Percentiles rank a stretch among this genome's conserved stretches.
These are phyloP conservation scores for Entomyzon cyanotis DNA, from an alignment of 2,113 vertebrate species.

Conservation along the genomic window DNA sequence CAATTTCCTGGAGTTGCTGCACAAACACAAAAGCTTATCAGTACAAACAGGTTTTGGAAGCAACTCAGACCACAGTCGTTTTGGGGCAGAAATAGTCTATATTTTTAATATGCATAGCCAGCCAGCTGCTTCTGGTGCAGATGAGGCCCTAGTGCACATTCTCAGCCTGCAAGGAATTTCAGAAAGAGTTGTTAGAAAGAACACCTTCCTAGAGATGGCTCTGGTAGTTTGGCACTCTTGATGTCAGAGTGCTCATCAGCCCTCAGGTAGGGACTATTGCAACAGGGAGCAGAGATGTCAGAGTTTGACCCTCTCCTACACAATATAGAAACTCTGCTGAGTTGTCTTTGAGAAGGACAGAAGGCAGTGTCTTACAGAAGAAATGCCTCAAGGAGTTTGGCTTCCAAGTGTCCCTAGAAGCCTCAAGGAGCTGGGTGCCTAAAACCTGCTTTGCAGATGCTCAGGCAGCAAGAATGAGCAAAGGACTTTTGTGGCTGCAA, in stretches of 20 bases:
- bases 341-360: too few relatives aligned
- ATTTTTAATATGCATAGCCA: background rate
- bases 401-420: background rate
- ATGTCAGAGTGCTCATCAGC: background rate
- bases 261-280: background rate
- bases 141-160: background rate
- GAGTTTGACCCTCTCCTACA: background rate
- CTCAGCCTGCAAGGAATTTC: background rate
- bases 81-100: background rate
- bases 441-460: background rate
- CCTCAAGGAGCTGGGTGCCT: background rate
- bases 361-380: background rate
- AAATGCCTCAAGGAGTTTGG: background rate
- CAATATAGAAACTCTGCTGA: background rate
- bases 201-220: background rate
- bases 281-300: background rate
- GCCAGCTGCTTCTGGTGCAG: background rate
- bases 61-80: background rate
- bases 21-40: background rate
- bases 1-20: background rate
- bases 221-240: background rate
- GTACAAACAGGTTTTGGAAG: background rate
- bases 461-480: background rate
- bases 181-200: background rate
- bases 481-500: background rate